Conservation (phyloP, 1,140 invertebrate species). For the Holotrichia oblita region DNA sequence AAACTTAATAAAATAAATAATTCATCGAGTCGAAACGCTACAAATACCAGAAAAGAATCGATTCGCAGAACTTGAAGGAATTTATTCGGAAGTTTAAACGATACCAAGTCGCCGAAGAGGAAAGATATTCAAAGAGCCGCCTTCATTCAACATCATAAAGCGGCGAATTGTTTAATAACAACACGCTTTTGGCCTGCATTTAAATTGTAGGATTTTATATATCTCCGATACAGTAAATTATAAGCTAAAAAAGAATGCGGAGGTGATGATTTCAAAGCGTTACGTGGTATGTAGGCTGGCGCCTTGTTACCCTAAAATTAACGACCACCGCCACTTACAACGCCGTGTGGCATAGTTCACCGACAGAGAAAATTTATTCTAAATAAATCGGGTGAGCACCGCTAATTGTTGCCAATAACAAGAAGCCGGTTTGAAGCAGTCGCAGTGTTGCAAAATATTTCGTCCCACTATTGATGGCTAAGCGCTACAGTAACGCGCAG, state of each 20-base stretch:
- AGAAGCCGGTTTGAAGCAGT: neutral
- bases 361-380: constrained; percentile 32
- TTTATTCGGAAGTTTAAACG: neutral
- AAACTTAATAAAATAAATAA: constrained; percentile 13
- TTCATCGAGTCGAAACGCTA: neutral
- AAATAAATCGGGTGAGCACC: constrained; percentile 2
- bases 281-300: neutral
- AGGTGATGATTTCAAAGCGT: constrained; percentile 2
- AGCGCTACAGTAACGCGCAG: neutral
- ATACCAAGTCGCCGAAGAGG: too few species aligned
- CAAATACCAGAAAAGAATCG: neutral
- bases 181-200: neutral
- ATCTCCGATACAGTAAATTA: neutral
- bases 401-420: constrained; percentile 32
- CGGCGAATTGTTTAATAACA: too few species aligned
- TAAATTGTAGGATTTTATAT: neutral
- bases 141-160: too few species aligned
- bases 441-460: neutral
- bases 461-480: neutral
- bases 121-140: too few species aligned
- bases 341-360: neutral
- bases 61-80: neutral
- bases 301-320: constrained; percentile 17
- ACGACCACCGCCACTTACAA: neutral
- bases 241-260: neutral